These are phyloP conservation scores for Myathropa florea DNA, from an alignment of 2,888 invertebrate species.

Conservation along the genomic window DNA sequence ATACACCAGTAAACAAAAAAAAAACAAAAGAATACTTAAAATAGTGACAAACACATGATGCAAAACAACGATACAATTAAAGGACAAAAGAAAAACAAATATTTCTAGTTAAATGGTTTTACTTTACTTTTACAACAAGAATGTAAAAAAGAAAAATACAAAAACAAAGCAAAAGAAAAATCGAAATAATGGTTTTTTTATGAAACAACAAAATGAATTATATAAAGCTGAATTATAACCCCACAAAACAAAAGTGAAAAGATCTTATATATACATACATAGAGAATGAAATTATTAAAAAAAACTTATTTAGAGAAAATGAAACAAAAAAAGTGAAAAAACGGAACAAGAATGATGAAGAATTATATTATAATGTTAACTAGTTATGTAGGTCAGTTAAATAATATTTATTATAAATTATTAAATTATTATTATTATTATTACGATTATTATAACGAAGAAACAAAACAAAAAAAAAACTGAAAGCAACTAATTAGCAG, in stretches of 20 bases:
- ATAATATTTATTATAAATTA: constrained; percentile 76
- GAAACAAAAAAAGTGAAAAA: constrained; percentile 72
- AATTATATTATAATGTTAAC: constrained; percentile 78
- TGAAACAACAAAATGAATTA: constrained; percentile 34
- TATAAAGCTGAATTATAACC: constrained; percentile 72
- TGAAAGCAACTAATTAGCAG: constrained; percentile 68
- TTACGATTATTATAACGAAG: constrained; percentile 62
- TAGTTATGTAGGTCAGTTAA: constrained; percentile 80
- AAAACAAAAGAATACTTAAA: background rate
- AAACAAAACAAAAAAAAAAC: constrained; percentile 57
- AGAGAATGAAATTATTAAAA: constrained; percentile 72
- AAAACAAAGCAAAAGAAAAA: constrained; percentile 22
- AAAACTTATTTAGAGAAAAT: constrained; percentile 71
- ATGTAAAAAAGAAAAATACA: background rate
- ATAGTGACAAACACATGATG: constrained; percentile 55
- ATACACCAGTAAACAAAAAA: background rate
- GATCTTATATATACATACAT: constrained; percentile 72
- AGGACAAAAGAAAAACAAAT: constrained; percentile 32
- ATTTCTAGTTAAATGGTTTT: constrained; percentile 50
- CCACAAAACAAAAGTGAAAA: constrained; percentile 70
- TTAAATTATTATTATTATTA: constrained; percentile 73
- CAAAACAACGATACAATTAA: constrained; percentile 69
- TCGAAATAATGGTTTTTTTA: constrained; percentile 62
- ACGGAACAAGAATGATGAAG: constrained; percentile 74
- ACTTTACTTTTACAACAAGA: constrained; percentile 48